Evolutionary conservation across 1,140 invertebrate species (phyloP).

Genomic region (Drosophila baimaii): DNA sequence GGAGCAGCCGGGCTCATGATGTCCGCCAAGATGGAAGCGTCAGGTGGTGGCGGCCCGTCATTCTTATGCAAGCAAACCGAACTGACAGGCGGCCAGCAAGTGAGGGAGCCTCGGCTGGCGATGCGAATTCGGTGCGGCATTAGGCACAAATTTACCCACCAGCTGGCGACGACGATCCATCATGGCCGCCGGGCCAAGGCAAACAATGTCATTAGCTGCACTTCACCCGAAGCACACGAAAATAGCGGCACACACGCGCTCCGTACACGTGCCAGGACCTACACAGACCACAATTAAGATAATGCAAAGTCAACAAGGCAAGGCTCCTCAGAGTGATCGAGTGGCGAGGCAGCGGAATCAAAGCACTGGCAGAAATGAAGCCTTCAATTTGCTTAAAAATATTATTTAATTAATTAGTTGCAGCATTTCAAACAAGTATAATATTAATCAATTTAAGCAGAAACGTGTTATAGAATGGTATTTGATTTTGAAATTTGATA

Average conservation of each 20-base stretch:
- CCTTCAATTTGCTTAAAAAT: neutral
- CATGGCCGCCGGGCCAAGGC: slow-evolving; percentile 19
- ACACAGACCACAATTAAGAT: slow-evolving; percentile 70
- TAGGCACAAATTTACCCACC: slow-evolving; percentile 37
- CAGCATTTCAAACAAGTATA: no score
- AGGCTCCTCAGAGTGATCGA: slow-evolving; percentile 18
- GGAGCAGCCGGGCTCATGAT: neutral
- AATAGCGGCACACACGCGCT: slow-evolving; percentile 28
- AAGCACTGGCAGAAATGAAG: slow-evolving; percentile 9
- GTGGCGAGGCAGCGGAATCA: slow-evolving; percentile 18
- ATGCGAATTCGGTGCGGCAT: slow-evolving; percentile 3
- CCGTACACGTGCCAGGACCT: slow-evolving; percentile 39
- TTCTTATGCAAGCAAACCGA: slow-evolving; percentile 15
- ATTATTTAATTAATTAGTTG: no score
- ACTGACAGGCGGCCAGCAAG: slow-evolving; percentile 1
- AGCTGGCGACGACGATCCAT: slow-evolving; percentile 37
- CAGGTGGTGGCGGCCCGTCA: slow-evolving; percentile 8
- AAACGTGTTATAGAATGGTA: no score
- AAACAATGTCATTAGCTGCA: slow-evolving; percentile 51
- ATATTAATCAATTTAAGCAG: no score
- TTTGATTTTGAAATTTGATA: no score
- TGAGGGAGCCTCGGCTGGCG: neutral
- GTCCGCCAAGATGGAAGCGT: slow-evolving; percentile 6
- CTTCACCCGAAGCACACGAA: slow-evolving; percentile 30
- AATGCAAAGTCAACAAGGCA: slow-evolving; percentile 57